These are phyloP conservation scores for Amorpha juglandis DNA, from an alignment of 2,888 invertebrate genomes.

Conservation along the genomic window DNA sequence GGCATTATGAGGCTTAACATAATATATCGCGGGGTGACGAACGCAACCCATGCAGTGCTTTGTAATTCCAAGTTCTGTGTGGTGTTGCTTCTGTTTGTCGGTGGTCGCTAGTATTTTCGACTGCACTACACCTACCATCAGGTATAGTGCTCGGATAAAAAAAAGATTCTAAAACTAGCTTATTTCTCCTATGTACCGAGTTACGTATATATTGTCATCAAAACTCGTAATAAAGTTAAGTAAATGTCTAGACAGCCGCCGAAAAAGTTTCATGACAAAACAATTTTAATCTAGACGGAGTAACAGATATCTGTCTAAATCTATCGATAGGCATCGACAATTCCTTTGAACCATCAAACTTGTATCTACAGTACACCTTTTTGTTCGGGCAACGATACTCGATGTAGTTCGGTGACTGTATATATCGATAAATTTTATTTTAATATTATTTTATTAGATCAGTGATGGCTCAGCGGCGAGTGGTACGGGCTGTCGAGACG, in stretches of 20 bases:
- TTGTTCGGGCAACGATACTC: conserved; percentile 31
- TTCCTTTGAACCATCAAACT: conserved; percentile 56
- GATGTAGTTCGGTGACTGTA: conserved; percentile 2
- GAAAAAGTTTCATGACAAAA: conserved; percentile 41
- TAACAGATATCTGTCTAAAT: conserved; percentile 42
- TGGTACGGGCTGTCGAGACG: too few species aligned
- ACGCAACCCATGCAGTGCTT: too few species aligned
- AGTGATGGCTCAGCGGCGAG: too few species aligned
- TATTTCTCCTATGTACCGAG: too few species aligned
- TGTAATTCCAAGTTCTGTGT: too few species aligned
- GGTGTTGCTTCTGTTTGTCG: too few species aligned
- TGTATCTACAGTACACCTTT: conserved; percentile 54
- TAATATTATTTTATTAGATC: background rate
- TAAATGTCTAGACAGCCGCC: conserved; percentile 48
- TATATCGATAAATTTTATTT: conserved; percentile 16
- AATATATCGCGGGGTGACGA: too few species aligned
- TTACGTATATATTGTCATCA: conserved; percentile 31
- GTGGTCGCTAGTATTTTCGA: too few species aligned
- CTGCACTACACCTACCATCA: too few species aligned
- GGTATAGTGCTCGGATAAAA: too few species aligned
- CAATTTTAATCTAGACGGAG: conserved; percentile 61
- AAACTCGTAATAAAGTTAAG: conserved; percentile 38
- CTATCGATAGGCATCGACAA: conserved; percentile 29
- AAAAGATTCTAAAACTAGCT: too few species aligned
- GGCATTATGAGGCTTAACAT: too few species aligned